Percentiles rank a stretch among this genome's conserved stretches.
These are phyloP conservation scores for Halocynthia aurantium DNA, from an alignment of 23 tunicate genomes.

Conservation along the genomic window DNA sequence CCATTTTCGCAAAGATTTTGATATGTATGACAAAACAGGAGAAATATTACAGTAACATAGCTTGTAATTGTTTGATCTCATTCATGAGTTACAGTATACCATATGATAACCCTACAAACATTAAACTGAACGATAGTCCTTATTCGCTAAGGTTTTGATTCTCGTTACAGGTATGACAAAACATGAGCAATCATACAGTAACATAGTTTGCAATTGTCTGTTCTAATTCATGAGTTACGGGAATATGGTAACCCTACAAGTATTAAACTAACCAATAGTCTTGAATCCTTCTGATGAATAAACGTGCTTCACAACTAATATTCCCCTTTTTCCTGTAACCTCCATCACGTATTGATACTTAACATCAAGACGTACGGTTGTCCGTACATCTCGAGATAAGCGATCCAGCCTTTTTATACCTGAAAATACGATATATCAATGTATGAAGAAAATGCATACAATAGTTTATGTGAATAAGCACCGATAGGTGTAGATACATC, in stretches of 20 bases:
- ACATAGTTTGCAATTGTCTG: too few relatives aligned
- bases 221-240: neutral
- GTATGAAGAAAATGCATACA: neutral
- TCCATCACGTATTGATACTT: neutral
- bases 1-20: too few relatives aligned
- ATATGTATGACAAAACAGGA: too few relatives aligned
- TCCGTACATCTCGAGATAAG: neutral
- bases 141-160: too few relatives aligned
- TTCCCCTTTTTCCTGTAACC: neutral
- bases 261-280: neutral
- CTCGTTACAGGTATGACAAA: too few relatives aligned
- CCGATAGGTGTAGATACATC: slow-evolving; percentile 10
- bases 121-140: too few relatives aligned
- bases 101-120: too few relatives aligned
- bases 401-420: neutral
- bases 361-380: neutral
- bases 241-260: neutral
- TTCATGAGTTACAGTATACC: too few relatives aligned
- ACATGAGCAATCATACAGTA: too few relatives aligned
- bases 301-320: neutral
- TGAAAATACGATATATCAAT: neutral
- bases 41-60: too few relatives aligned
- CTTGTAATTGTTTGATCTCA: too few relatives aligned
- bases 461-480: neutral
- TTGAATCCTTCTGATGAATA: slow-evolving; percentile 3